A percentile compares a stretch with the other conserved stretches of the same genome.
Evolutionary conservation across 2,113 vertebrate species (phyloP).

Genomic region (Pelobates fuscus): DNA sequence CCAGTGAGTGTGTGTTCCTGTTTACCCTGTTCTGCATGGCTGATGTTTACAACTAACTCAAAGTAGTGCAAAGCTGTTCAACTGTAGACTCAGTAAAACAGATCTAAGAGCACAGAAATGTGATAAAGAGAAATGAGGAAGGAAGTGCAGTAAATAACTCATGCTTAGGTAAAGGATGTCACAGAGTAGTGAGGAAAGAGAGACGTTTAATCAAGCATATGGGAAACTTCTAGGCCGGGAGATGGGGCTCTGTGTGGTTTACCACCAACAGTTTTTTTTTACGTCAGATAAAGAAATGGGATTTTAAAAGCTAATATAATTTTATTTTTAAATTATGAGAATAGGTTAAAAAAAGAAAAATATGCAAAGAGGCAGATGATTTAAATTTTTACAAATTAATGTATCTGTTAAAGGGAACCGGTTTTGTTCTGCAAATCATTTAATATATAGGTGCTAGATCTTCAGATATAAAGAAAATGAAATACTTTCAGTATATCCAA

Average conservation of each 20-base stretch:
- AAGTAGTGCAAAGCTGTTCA: conserved; percentile 21
- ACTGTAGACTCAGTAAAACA: conserved; percentile 27
- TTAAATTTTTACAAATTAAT: no score
- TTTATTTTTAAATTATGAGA: not conserved
- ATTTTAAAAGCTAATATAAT: not conserved
- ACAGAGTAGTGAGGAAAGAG: conserved; percentile 34
- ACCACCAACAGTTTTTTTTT: conserved; percentile 49
- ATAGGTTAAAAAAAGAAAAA: not conserved
- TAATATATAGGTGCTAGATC: no score
- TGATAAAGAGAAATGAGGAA: conserved; percentile 45
- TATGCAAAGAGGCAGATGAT: no score
- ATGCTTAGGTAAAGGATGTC: conserved; percentile 37
- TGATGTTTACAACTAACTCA: conserved; percentile 31
- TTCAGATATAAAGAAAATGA: no score
- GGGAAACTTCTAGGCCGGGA: conserved; percentile 25
- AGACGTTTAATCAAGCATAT: conserved; percentile 36
- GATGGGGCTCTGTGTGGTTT: conserved; percentile 36
- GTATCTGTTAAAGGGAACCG: no score
- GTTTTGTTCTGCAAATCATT: no score
- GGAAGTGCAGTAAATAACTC: conserved; percentile 45
- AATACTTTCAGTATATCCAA: no score
- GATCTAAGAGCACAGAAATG: conserved; percentile 41
- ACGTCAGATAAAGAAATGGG: conserved; percentile 1
- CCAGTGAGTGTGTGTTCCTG: conserved; percentile 26
- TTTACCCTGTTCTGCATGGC: conserved; percentile 34